Base-by-base conservation (phyloP, 1,140 invertebrate species). In the Drosophila ohnishii region DNA sequence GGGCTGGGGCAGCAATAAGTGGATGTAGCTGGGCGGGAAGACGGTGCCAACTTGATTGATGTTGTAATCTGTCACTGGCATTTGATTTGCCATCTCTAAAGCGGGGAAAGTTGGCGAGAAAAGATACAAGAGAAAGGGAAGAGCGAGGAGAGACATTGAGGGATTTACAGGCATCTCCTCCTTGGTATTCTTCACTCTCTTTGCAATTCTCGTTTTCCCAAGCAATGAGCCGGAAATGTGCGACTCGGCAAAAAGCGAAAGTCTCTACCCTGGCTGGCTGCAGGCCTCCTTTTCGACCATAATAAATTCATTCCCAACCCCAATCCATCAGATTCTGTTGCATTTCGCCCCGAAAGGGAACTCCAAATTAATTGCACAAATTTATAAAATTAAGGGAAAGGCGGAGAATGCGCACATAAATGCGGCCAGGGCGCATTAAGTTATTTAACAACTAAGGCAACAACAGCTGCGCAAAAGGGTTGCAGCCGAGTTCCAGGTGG, bases 21-120 rank as follows among this genome's bases (percentile, higher is more conserved):
- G 47, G 45, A 59, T 44, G 55, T 42, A 32, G 39, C 11, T 44
- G 42, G 59, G 57, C 9, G 35, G 34, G 19, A 40, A 50, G 50
- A 61, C 62, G 61, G 71, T 70, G 81, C 55, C 82, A 80, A 63
- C 76, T 84, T 80, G 84, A 84, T 88, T 79, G 84, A 88, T 88
- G 77, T 58, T 75, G 77, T 87, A 87, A 82, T 87, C 78, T 83
- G 84, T 87, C 79, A 87, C 83, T 79, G 63, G 84, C 80, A 88
- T 87, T 78, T 87, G 84, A 83, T 87, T 84, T 88, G 73, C 66
- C 70, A 74, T 73, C 70, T 73, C 50, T 22, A 30, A 30, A 45
- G 47, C 50, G 37, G 45, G 9, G 28, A 44, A 35, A 37, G 45
- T 19, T 16, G 22, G 32, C 56, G 22, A 34, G 44, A 40, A 32